A percentile compares a stretch with the other conserved stretches of the same genome.
These are phyloP conservation scores for Porites australiensis DNA, from an alignment of 64 coral and sea anemone species.

Conservation along the genomic window DNA sequence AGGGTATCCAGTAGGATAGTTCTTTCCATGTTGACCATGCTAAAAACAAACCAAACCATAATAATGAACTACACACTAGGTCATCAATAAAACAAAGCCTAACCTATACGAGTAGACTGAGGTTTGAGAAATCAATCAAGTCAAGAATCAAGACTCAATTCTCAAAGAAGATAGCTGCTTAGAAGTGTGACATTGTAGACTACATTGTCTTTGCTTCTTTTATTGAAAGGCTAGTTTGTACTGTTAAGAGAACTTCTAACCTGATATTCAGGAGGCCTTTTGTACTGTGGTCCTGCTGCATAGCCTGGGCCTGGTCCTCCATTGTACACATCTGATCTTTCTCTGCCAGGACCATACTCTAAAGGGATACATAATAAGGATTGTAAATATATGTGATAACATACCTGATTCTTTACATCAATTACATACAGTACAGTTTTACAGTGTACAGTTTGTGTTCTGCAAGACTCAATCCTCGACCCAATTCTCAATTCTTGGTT, in stretches of 20 bases:
- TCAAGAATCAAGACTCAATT: too few species aligned
- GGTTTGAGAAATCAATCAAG: too few species aligned
- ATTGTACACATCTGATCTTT: conserved; percentile 91
- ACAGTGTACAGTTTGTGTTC: too few species aligned
- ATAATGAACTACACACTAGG: not conserved
- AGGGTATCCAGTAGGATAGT: conserved; percentile 56
- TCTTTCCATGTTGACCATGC: conserved; percentile 21
- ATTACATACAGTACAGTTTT: too few species aligned
- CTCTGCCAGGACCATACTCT: conserved; percentile 64
- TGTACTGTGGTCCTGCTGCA: conserved; percentile 52
- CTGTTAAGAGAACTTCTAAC: conserved; percentile 16
- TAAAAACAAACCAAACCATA: conserved; percentile 14
- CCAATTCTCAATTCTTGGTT: too few species aligned
- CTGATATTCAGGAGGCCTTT: conserved; percentile 70
- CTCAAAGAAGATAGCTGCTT: too few species aligned
- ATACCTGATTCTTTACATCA: too few species aligned
- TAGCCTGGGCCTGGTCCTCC: conserved; percentile 70
- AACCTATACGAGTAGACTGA: too few species aligned
- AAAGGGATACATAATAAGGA: conserved; percentile 33
- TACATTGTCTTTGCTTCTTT: too few species aligned
- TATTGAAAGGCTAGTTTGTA: not conserved
- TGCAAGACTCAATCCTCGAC: too few species aligned
- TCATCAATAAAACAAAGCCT: too few species aligned
- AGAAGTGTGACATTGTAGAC: too few species aligned
- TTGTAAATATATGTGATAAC: not conserved